Base-by-base conservation (phyloP, 2,797 vertebrate genomes). In the Pseudochaenichthys georgianus region DNA sequence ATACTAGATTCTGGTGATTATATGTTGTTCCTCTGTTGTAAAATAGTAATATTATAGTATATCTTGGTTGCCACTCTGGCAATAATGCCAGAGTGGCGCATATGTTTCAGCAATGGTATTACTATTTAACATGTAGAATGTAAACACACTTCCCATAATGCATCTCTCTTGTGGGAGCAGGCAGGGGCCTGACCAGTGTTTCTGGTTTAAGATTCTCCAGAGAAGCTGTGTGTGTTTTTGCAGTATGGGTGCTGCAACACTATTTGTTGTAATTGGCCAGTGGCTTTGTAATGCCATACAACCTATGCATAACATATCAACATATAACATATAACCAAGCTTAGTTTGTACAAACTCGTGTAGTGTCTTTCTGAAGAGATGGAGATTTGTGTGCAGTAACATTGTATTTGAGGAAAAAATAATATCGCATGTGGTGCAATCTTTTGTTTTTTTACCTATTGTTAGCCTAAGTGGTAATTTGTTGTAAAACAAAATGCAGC, bases 391-490 rank as follows among this genome's bases (percentile, higher is more conserved):
- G 38, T 73, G 16, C 7, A 42, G 6, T n/a, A 47, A 19, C 12
- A 53, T 8, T 43, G 9, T 2, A 31, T 62, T 21, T 38, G 3
- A 12, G 13, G 45, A 31, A 0, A 6, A 50, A 50, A 38, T 38
- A 42, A 65, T 48, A 61, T 46, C 54, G 21, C 45, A 57, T 62
- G 11, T 61, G 9, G 1, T 50, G n/a, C 54, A 38, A 47, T 5
- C 15, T 63, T n/a, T 54, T 62, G 31, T 51, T 63, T 9, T 63
- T n/a, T 45, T 41, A 13, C 43, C 53, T 72, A 38, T 64, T 67
- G 1, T 38, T 58, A 9, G 3, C 2, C 9, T 67, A 9, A 13
- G 13, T 65, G 42, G 48, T 52, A 12, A 23, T 53, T 58, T 69
- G 5, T 3, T 55, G 3, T 31, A 28, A 17, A 34, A 50, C 2